phyloP scores from a whole-genome alignment of 2,113 vertebrate species.

The Ptychochromis oligacanthus region DNA sequence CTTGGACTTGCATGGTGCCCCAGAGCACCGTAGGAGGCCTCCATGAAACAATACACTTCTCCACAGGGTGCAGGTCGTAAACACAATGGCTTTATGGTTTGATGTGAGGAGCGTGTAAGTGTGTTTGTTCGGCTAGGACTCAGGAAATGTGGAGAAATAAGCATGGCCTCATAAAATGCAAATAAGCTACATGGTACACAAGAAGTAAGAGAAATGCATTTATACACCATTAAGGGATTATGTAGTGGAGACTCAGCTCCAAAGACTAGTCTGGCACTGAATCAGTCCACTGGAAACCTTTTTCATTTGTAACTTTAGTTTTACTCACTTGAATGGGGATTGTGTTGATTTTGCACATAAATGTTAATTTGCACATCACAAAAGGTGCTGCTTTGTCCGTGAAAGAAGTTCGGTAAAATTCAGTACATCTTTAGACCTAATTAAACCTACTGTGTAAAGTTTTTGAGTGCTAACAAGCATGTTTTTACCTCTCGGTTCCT shows the following conservation, averaged over 20 bases:
- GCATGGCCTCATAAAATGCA: constrained; percentile 11
- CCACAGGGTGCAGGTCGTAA: constrained; percentile 30
- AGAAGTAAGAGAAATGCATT: not conserved
- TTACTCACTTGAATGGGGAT: not conserved
- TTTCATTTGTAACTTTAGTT: not conserved
- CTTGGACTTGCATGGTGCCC: not conserved
- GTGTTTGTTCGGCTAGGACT: constrained; percentile 3
- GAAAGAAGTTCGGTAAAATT: not conserved
- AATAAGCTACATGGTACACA: not conserved
- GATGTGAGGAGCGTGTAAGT: not conserved
- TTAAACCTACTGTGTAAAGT: not conserved
- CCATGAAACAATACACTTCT: constrained; percentile 10
- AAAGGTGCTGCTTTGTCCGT: not conserved
- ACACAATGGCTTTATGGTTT: constrained; percentile 10
- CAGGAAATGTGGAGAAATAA: not conserved
- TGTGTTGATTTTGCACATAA: not conserved
- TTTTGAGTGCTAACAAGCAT: not conserved
- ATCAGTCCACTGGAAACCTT: not conserved
- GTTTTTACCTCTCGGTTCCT: no score
- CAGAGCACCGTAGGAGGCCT: constrained; percentile 10
- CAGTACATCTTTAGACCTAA: not conserved
- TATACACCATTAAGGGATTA: not conserved
- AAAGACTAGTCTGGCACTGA: not conserved
- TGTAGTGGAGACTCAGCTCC: not conserved
- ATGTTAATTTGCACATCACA: not conserved